Evolutionary conservation across 2,888 invertebrate species (phyloP).

Genomic region (Napeogenes sylphis): DNA sequence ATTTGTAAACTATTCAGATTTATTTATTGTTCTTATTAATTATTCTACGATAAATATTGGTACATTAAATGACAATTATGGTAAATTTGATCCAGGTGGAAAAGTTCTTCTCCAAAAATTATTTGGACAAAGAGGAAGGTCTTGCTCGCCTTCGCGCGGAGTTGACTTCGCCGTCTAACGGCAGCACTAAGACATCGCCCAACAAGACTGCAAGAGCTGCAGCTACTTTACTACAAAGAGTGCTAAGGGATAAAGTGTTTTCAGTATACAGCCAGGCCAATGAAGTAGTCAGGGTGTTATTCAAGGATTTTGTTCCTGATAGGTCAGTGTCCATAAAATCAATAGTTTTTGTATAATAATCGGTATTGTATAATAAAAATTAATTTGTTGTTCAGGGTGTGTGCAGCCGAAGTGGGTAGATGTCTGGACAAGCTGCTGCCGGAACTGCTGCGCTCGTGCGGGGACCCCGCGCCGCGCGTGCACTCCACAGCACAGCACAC

Average conservation of each 20-base stretch:
- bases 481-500: conserved; percentile 93
- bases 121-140: conserved; percentile 92
- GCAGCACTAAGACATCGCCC: conserved; percentile 72
- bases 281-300: conserved; percentile 87
- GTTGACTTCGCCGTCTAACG: conserved; percentile 61
- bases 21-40: neutral
- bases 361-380: neutral
- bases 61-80: too few relatives aligned
- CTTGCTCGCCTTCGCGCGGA: conserved; percentile 80
- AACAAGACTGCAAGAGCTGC: conserved; percentile 91
- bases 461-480: conserved; percentile 90
- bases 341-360: neutral
- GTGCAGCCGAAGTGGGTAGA: conserved; percentile 87
- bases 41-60: too few relatives aligned
- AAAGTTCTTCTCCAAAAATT: conserved; percentile 93
- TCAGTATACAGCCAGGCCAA: conserved; percentile 91
- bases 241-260: conserved; percentile 91
- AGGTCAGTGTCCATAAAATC: conserved; percentile 66
- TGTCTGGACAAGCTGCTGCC: conserved; percentile 90
- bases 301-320: conserved; percentile 89
- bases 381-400: conserved; percentile 77
- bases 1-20: neutral
- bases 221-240: conserved; percentile 86
- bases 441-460: conserved; percentile 89
- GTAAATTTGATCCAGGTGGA: conserved; percentile 80